These are phyloP conservation scores for Petrolisthes manimaculis DNA, from an alignment of 2,888 invertebrate genomes.

Conservation along the genomic window DNA sequence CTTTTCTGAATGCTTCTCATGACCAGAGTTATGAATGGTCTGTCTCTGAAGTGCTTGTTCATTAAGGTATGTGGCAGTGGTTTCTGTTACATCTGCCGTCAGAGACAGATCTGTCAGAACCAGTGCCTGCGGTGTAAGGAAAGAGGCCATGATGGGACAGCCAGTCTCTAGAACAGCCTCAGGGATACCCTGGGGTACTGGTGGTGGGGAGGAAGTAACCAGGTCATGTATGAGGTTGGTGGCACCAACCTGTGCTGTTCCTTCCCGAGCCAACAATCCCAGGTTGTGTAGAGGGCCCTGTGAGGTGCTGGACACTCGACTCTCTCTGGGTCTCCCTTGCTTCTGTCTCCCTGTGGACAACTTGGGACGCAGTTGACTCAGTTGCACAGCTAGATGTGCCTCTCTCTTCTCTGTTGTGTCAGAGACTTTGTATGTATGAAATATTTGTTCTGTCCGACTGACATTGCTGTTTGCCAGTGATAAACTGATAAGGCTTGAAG, in stretches of 20 bases:
- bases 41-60: constrained; percentile 49
- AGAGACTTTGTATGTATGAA: constrained; percentile 32
- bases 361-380: constrained; percentile 44
- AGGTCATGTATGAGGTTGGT: constrained; percentile 51
- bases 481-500: constrained; percentile 49
- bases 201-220: constrained; percentile 44
- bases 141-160: constrained; percentile 41
- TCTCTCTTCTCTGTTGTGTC: constrained; percentile 46
- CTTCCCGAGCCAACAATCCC: constrained; percentile 52
- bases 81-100: constrained; percentile 44
- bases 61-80: constrained; percentile 41
- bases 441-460: constrained; percentile 38
- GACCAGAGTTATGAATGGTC: not conserved
- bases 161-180: constrained; percentile 20
- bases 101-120: constrained; percentile 48
- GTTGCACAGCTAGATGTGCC: constrained; percentile 26
- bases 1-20: constrained; percentile 3
- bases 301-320: not conserved
- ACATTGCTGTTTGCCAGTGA: constrained; percentile 57
- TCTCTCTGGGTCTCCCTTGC: constrained; percentile 22
- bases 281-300: constrained; percentile 35
- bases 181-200: constrained; percentile 42
- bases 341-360: constrained; percentile 33
- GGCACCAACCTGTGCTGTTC: constrained; percentile 45
- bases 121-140: constrained; percentile 44